Evolutionary conservation across 92 coral and sea anemone species (phyloP).

Genomic region (Epizoanthus stellaris): DNA sequence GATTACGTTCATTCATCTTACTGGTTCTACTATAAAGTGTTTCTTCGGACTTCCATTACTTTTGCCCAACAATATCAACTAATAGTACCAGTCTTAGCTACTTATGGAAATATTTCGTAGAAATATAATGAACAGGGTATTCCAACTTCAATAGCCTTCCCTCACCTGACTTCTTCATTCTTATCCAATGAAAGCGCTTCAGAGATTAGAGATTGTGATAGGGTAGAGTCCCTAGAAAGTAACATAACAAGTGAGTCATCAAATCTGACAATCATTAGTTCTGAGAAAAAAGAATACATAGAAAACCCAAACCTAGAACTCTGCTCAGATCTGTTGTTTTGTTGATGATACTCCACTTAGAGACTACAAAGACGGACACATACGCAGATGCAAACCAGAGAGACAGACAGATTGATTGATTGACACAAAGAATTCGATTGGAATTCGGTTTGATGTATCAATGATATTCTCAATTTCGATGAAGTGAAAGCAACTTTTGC

Average conservation of each 20-base stretch:
- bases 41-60: too few species aligned
- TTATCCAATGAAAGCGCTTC: conserved; percentile 59
- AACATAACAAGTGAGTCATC: background rate
- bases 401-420: background rate
- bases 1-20: too few species aligned
- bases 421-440: background rate
- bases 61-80: too few species aligned
- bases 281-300: too few species aligned
- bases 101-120: too few species aligned
- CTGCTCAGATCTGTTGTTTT: too few species aligned
- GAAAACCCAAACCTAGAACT: too few species aligned
- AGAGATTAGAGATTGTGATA: conserved; percentile 50
- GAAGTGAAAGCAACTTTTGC: background rate
- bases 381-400: background rate
- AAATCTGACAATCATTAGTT: background rate
- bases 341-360: too few species aligned
- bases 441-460: background rate
- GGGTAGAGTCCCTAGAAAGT: conserved; percentile 21
- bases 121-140: too few species aligned
- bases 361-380: too few species aligned
- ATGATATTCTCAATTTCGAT: background rate
- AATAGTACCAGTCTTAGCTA: too few species aligned
- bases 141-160: background rate
- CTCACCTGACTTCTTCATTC: conserved; percentile 61
- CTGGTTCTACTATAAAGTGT: too few species aligned